Percentiles rank a stretch among this genome's conserved stretches.
These are phyloP conservation scores for Vidua macroura DNA, from an alignment of 2,113 vertebrate genomes.

Conservation along the genomic window DNA sequence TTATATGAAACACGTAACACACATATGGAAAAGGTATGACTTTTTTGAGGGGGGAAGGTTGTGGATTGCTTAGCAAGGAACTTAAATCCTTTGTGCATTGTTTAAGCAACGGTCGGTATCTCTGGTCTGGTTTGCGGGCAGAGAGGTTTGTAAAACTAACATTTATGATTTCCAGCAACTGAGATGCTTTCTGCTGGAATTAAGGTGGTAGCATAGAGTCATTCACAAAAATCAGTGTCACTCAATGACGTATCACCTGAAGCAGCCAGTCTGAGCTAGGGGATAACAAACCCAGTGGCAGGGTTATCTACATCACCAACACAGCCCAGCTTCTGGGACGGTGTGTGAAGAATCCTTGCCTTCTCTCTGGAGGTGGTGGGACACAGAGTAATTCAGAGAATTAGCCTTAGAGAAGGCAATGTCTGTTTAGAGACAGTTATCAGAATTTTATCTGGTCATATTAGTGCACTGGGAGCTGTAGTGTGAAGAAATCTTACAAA, in stretches of 20 bases:
- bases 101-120: neutral
- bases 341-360: neutral
- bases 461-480: neutral
- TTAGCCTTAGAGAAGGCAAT: neutral
- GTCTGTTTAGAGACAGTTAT: neutral
- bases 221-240: neutral
- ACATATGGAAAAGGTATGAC: conserved; percentile 58
- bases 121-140: neutral
- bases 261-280: neutral
- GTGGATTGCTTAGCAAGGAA: conserved; percentile 21
- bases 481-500: neutral
- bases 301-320: neutral
- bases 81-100: conserved; percentile 55
- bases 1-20: conserved; percentile 36
- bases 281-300: neutral
- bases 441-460: neutral
- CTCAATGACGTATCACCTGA: fast-evolving
- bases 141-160: neutral
- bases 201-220: neutral
- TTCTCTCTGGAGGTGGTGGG: neutral
- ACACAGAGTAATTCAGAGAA: neutral
- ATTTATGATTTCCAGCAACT: neutral
- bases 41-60: conserved; percentile 16
- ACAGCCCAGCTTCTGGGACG: neutral
- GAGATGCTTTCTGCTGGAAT: neutral